Evolutionary conservation across 2,888 invertebrate genomes (phyloP).

Genomic region (Tholera decimalis): DNA sequence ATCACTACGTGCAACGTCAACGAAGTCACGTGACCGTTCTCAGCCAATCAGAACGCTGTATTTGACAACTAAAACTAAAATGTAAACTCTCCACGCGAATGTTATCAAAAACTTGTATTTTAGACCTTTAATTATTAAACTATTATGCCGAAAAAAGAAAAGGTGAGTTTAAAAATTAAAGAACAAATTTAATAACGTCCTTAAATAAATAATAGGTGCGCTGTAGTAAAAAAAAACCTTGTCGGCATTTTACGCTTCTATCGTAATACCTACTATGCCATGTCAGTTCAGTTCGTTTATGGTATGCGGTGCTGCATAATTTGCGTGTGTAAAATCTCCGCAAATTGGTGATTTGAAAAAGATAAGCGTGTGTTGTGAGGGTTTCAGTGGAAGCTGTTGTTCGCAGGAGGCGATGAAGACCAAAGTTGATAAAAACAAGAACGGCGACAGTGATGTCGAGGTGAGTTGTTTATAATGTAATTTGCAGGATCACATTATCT

Average conservation of each 20-base stretch:
- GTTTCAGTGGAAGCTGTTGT: conserved; percentile 83
- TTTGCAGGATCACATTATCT: conserved; percentile 63
- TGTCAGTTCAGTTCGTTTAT: conserved; percentile 83
- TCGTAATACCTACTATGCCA: conserved; percentile 78
- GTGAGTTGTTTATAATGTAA: conserved; percentile 84
- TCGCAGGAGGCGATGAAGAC: conserved; percentile 91
- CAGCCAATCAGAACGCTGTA: conserved; percentile 70
- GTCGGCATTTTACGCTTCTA: conserved; percentile 81
- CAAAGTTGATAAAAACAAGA: conserved; percentile 91
- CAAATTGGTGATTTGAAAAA: conserved; percentile 76
- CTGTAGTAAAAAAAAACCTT: conserved; percentile 66
- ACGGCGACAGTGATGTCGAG: conserved; percentile 91
- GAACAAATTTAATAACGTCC: conserved; percentile 43
- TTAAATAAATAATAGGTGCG: conserved; percentile 36
- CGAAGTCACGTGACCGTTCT: conserved; percentile 77
- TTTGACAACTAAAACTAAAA: conserved; percentile 77
- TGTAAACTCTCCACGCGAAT: conserved; percentile 79
- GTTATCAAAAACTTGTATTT: conserved; percentile 78
- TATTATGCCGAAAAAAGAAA: conserved; percentile 82
- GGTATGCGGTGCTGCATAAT: conserved; percentile 86
- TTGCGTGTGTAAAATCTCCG: conserved; percentile 81
- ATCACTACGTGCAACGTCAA: conserved; percentile 78
- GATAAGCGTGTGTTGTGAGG: conserved; percentile 81
- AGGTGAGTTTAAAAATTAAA: conserved; percentile 74
- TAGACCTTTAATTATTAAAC: conserved; percentile 77